Base-by-base conservation (phyloP, 1,140 invertebrate genomes). In the Euschistus heros region DNA sequence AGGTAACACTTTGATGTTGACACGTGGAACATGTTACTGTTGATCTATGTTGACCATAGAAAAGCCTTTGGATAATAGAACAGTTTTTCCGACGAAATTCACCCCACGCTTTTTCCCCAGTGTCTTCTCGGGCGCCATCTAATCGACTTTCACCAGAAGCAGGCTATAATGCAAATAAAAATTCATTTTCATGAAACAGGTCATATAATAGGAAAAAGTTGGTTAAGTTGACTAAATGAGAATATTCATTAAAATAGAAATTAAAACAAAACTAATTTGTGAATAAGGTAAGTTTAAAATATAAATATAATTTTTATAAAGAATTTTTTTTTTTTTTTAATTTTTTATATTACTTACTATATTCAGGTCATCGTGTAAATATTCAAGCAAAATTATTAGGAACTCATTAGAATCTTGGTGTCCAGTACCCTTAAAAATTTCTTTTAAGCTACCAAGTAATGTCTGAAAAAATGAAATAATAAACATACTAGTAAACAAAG, bases 321-420 rank as follows among this genome's bases (percentile, higher is more conserved):
- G n/a, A n/a, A n/a, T n/a, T n/a, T n/a, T n/a, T n/a, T n/a, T n/a
- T n/a, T n/a, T n/a, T n/a, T n/a, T n/a, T n/a, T 24, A 27, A 61
- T 61, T 27, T 10, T 61, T 24, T 37, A 33, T 14, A 20, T 33
- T 33, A 60, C 57, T 68, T 74, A 86, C 84, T 75, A 79, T 79
- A 71, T 88, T 89, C 30, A 97, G 77, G 71, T 95, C 93, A 69
- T 92, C 88, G 72, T 96, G 92, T 68, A 97, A 79, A 81, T 88
- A 91, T 71, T 96, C 92, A 75, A 97, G 81, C 4, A 97, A 78
- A 70, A 94, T 91, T 18, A 87, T 87, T 1, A 97, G 81, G 74
- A 97, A 95, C 74, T 98, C 94, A 74, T 97, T 93, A 0, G 93
- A 92, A 75, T 98, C 94, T 74, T 97, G 94, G 73, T 97, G 94